Evolutionary conservation across 1,140 invertebrate species (phyloP).

Genomic region (Caenorhabditis inopinata): DNA sequence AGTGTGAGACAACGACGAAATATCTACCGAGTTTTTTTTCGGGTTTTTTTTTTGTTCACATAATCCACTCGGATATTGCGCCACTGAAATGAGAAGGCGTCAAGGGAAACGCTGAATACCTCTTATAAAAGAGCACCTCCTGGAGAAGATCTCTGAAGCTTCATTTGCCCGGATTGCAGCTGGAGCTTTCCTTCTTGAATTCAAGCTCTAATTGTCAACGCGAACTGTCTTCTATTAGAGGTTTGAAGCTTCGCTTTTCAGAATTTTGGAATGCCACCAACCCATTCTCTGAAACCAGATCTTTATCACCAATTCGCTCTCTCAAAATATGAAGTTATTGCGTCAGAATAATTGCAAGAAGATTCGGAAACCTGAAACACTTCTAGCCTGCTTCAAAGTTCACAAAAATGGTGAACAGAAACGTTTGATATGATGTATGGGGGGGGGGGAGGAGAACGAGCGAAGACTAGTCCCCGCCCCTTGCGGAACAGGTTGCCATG

Average conservation of each 20-base stretch:
- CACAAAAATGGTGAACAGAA: constrained; percentile 8
- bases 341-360: neutral
- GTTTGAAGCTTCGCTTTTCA: too few relatives aligned
- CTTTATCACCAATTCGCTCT: neutral
- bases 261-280: neutral
- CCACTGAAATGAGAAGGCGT: neutral
- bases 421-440: too few relatives aligned
- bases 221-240: too few relatives aligned
- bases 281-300: neutral
- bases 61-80: neutral
- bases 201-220: too few relatives aligned
- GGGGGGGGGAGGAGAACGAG: neutral
- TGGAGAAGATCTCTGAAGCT: too few relatives aligned
- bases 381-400: neutral
- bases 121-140: too few relatives aligned
- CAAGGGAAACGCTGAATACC: neutral
- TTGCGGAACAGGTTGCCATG: neutral
- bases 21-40: constrained; percentile 17
- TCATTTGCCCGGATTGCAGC: too few relatives aligned
- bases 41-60: neutral
- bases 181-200: too few relatives aligned
- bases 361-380: neutral
- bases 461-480: too few relatives aligned
- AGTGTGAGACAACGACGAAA: neutral
- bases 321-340: neutral